Base-by-base conservation (phyloP, 2,113 vertebrate species). In the Camelus dromedarius region DNA sequence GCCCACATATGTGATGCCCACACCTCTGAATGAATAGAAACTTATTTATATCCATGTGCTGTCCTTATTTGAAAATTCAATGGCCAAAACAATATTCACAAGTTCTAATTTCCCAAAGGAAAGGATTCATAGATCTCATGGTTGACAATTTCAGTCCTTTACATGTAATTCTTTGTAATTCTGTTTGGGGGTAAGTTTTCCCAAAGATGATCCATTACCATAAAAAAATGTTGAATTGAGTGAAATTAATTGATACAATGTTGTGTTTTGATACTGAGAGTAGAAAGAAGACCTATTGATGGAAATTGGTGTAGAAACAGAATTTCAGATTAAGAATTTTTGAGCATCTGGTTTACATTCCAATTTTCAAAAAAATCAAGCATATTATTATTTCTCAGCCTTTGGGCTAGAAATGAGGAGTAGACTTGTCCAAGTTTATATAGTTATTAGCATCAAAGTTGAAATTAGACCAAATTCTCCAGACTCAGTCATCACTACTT, bases 291-390 rank as follows among this genome's bases (percentile, higher is more conserved):
- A 18, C 6, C 2, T 28, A 56, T 24, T 42, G 28, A 85, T 93
- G 28, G 35, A 89, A 89, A 56, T 7, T 38, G 54, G 72, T 67
- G 72, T 24, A 38, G 64, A 80, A 90, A 70, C 73, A 75, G 56
- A 85, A 96, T 93, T 95, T 93, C 52, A 96, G 52, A 93, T 76
- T 28, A 94, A 46, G 19, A 16, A 62, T 77, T 75, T 89, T 42
- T 82, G n/a, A 64, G 46, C 46, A 93, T 66, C 76, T 91, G 72
- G 28, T 26, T 70, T 92, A 77, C 24, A 30, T 81, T 70, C 6
- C 58, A 80, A 64, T 95, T 85, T 73, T n/a, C 7, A 28, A 80
- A 88, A n/a, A 88, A 64, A 81, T 91, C 79, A 95, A 95, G 66
- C 16, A 0, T 91, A 20, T 92, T 93, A 19, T 91, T 77, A 82